Evolutionary conservation across 2,113 vertebrate genomes (phyloP).

Genomic region (Tachysurus fulvidraco): DNA sequence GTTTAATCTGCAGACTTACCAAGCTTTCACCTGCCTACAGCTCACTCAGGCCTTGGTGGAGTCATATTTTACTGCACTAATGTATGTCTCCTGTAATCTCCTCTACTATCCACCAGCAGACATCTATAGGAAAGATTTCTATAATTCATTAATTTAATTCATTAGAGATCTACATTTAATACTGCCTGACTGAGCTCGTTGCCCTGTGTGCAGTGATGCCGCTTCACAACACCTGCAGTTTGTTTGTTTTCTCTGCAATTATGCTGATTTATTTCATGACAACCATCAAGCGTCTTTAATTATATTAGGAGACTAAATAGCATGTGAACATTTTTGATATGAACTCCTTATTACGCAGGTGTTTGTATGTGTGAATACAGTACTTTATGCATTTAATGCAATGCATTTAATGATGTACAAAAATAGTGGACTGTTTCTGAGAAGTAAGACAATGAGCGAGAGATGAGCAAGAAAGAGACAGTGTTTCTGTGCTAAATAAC

Average conservation of each 20-base stretch:
- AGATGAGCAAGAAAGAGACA: conserved; percentile 6
- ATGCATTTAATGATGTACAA: neutral
- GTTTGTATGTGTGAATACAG: neutral
- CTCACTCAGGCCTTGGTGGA: neutral
- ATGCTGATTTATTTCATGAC: neutral
- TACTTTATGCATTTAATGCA: neutral
- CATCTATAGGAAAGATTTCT: neutral
- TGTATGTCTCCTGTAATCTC: neutral
- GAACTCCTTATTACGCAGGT: neutral
- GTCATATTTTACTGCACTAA: no score
- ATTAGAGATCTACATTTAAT: neutral
- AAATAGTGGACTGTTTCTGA: neutral
- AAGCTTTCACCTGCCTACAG: neutral
- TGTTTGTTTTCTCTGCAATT: conserved; percentile 11
- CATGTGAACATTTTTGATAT: neutral
- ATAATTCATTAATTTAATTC: neutral
- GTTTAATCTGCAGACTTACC: neutral
- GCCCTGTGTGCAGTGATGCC: neutral
- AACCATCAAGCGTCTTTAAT: conserved; percentile 10
- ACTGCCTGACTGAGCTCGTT: no score
- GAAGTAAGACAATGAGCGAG: neutral
- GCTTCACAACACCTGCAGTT: neutral
- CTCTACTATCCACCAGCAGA: neutral
- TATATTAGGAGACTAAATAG: neutral
- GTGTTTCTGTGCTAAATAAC: conserved; percentile 47